Evolutionary conservation across 2,113 vertebrate species (phyloP), one percentile per base, ranked within the genome.

Genomic region (Acrocephalus kingi): DNA sequence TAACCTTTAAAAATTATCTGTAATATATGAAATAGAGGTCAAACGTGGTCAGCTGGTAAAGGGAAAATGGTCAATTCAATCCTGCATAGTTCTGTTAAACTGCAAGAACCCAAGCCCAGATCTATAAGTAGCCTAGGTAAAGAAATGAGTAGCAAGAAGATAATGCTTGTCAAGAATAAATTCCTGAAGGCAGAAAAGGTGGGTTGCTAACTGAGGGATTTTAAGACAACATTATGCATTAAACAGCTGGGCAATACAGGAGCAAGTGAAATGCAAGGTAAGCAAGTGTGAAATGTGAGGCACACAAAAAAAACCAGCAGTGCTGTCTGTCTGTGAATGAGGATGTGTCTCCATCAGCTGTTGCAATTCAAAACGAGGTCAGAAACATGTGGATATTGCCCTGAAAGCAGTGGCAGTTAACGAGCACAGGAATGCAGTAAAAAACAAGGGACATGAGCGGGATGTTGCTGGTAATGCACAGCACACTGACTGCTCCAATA

Each of bases 401-500:
- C 62, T 4, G 19, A 76, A 37, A 64, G 33, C 54, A 62, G 51
- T 9, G 2, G 28, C 58, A 49, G 13, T 54, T 27, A 56, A 48
- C 4, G 10, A 90, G 51, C 58, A 80, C 46, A 28, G 7, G 25
- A 80, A 63, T 7, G 48, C 17, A 51, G 49, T 13, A 39, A 46
- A 66, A 48, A 90, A 23, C 30, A 25, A 10, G n/a, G 6, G 46
- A 74, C 55, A 33, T 61, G 7, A 59, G 31, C 1, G 2, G n/a
- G 8, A 18, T 19, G 18, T 22, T 49, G 56, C n/a, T 75, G 66
- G 31, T n/a, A 59, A 68, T 43, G n/a, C 62, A 39, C 58, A 86
- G 35, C 35, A 8, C 10, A 16, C 18, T 0, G 0, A 25, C 43
- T 48, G 24, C 67, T 85, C 43, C 54, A 46, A 7, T n/a, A 2